Conservation (phyloP, 2,797 vertebrate species). For the Aselliscus stoliczkanus region DNA sequence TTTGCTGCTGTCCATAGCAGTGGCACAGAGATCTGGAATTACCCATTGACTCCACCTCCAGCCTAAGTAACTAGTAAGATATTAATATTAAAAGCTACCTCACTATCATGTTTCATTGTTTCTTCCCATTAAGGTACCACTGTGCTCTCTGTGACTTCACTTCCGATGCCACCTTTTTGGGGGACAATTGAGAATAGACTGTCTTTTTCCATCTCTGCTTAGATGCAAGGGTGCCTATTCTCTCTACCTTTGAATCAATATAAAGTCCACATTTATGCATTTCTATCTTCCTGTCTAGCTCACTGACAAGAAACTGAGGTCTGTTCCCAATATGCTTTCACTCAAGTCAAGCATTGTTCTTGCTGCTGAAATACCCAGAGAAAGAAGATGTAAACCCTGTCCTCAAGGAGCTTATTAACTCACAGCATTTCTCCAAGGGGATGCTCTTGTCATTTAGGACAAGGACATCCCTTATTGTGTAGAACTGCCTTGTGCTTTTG, state of each 20-base stretch:
- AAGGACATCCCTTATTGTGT: neutral
- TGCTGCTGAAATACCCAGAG: neutral
- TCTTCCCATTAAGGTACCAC: neutral
- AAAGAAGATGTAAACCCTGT: neutral
- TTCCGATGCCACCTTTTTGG: neutral
- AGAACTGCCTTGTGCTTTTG: neutral
- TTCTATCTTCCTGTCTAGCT: neutral
- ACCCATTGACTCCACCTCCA: neutral
- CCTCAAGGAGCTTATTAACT: neutral
- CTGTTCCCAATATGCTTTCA: neutral
- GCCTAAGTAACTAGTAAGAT: neutral
- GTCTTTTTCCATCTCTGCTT: neutral
- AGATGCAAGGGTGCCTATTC: neutral
- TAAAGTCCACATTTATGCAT: neutral
- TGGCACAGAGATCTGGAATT: rapidly evolving
- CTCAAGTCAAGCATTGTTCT: neutral
- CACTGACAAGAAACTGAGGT: neutral
- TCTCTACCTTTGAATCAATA: neutral
- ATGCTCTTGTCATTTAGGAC: neutral
- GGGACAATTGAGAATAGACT: neutral
- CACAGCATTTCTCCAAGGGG: neutral
- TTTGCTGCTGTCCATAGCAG: neutral
- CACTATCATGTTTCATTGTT: neutral
- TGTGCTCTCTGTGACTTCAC: neutral
- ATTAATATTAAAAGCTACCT: neutral